These are phyloP conservation scores for Gulo gulo DNA, from an alignment of 2,113 vertebrate species.

Conservation along the genomic window DNA sequence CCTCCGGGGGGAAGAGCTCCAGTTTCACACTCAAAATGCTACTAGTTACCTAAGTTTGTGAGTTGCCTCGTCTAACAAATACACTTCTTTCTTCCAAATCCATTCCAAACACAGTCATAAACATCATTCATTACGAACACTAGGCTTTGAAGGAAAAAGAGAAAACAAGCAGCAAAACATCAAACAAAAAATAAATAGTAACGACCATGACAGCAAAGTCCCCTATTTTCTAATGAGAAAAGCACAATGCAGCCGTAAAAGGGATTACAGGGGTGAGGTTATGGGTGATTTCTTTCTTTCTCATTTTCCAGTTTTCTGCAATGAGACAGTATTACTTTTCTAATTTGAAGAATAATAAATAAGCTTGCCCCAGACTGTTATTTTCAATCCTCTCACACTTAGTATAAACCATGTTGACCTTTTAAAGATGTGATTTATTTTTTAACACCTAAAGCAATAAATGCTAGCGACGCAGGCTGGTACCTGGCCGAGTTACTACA, in stretches of 20 bases:
- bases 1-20: neutral
- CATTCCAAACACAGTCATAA: neutral
- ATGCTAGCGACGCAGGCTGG: neutral
- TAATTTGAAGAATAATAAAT: constrained; percentile 34
- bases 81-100: neutral
- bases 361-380: neutral
- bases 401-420: constrained; percentile 43
- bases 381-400: neutral
- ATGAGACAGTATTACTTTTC: neutral
- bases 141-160: neutral
- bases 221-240: neutral
- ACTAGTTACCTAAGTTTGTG: no score
- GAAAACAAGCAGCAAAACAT: neutral
- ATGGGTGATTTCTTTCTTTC: neutral
- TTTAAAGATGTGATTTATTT: constrained; percentile 55
- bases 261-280: neutral
- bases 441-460: constrained; percentile 34
- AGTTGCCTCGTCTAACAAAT: neutral
- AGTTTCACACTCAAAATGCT: neutral
- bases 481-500: neutral
- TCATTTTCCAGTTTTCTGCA: neutral
- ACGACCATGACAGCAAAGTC: neutral
- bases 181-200: neutral
- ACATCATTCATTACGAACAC: neutral
- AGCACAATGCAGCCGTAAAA: no score